Base-by-base conservation (phyloP, 2,888 invertebrate genomes). In the Volucella zonaria region DNA sequence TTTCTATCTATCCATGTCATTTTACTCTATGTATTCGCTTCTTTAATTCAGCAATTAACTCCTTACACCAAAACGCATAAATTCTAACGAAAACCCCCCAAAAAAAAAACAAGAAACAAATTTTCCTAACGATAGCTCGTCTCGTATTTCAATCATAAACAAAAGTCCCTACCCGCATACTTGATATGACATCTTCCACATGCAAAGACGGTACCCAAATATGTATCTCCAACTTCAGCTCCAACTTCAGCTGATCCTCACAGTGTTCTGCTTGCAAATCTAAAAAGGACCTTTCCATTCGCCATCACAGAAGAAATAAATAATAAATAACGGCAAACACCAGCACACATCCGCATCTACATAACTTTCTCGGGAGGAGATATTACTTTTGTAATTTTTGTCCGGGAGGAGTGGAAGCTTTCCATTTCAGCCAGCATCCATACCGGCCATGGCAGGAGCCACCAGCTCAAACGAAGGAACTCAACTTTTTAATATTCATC, bases 401-500 rank as follows among this genome's bases (percentile, higher is more conserved):
- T 61, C 18, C 42, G 45, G 0, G 52, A 43, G 43, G 64, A 68
- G 59, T 11, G 70, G 54, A 66, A 66, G 66, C 79, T 80, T 83
- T 62, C 64, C 49, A 10, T 61, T 74, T 64, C 40, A 51, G 42
- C 18, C 70, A 40, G 67, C 45, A 67, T 62, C 38, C 71, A 67
- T 71, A 47, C 38, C 56, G 59, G 56, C 67, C 73, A 77, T 67
- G 77, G 77, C 64, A 74, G 70, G 40, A 68, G 6, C 42, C 54
- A 59, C 42, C 54, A 59, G 9, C 59, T 52, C 40, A 68, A 56
- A 23, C 49, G 31, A 61, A 74, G 58, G 71, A 68, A 81, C 76
- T 85, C 76, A 73, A 76, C 85, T 85, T 85, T 85, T 85, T 85
- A 85, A 86, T 86, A 86, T 86, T 86, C 86, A 86, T 86, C 86